Conservation (phyloP, 2,113 vertebrate genomes). For the Phrynocephalus versicolor region DNA sequence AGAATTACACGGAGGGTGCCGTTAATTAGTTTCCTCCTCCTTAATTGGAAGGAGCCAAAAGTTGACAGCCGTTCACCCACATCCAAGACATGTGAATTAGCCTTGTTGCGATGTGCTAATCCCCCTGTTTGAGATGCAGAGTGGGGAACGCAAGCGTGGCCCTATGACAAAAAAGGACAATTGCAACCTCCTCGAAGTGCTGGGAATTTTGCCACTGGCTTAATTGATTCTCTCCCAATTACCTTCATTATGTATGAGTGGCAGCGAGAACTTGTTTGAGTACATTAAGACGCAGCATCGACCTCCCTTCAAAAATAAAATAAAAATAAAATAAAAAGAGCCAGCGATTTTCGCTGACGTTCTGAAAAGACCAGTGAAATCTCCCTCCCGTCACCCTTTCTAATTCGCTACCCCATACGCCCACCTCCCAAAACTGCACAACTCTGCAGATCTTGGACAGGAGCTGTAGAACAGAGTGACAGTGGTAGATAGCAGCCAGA, state of each 20-base stretch:
- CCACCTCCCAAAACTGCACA: not conserved
- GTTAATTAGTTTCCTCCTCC: conserved; percentile 53
- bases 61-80: conserved; percentile 56
- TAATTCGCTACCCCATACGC: not conserved
- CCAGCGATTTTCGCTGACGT: conserved; percentile 26
- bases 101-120: conserved; percentile 66
- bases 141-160: conserved; percentile 55
- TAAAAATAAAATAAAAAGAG: not conserved
- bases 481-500: not conserved
- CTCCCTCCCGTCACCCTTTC: not conserved
- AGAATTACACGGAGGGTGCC: conserved; percentile 44
- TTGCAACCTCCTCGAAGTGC: conserved; percentile 31
- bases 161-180: conserved; percentile 40
- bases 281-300: not conserved
- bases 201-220: conserved; percentile 23
- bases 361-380: conserved; percentile 46
- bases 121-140: conserved; percentile 58
- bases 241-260: not conserved
- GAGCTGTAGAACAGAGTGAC: not conserved
- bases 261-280: conserved; percentile 13
- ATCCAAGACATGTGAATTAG: conserved; percentile 63
- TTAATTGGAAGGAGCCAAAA: conserved; percentile 51
- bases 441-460: conserved; percentile 10
- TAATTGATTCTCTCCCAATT: conserved; percentile 34
- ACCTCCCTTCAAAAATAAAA: conserved; percentile 26